phyloP scores from a whole-genome alignment of 2,888 invertebrate species.

The Mesorhabditis spiculigera region DNA sequence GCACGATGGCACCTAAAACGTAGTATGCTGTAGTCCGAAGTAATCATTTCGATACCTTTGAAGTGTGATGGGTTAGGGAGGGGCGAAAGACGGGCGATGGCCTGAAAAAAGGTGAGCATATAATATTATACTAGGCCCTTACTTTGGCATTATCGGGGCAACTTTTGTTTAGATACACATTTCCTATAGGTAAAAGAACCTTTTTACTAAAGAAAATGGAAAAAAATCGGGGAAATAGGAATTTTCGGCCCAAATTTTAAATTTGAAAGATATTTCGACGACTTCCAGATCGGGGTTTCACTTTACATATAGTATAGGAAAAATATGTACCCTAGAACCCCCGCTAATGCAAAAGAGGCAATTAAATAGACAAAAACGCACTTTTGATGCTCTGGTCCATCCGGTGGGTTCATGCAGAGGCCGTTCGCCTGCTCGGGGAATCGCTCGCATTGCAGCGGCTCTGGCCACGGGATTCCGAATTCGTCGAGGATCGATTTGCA shows the following conservation, averaged over 20 bases:
- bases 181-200: too few species aligned
- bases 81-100: constrained; percentile 11
- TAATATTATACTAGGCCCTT: background rate
- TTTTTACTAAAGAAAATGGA: too few species aligned
- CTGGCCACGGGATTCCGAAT: constrained; percentile 71
- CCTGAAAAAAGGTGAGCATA: background rate
- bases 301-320: too few species aligned
- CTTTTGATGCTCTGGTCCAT: constrained; percentile 16
- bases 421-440: constrained; percentile 71
- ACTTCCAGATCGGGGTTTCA: too few species aligned
- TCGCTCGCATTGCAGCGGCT: constrained; percentile 74
- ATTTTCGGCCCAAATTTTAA: too few species aligned
- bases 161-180: too few species aligned
- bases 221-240: too few species aligned
- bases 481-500: constrained; percentile 72
- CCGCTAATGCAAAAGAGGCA: too few species aligned
- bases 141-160: background rate
- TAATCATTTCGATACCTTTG: background rate
- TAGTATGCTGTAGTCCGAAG: constrained; percentile 7
- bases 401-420: constrained; percentile 71
- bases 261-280: too few species aligned
- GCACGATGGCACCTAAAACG: constrained; percentile 31
- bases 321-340: too few species aligned
- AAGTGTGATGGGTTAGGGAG: background rate
- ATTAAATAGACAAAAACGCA: background rate